Evolutionary conservation across 2,888 invertebrate genomes (phyloP), one percentile per base, ranked within the genome.

Genomic region (Drosophila recens): DNA sequence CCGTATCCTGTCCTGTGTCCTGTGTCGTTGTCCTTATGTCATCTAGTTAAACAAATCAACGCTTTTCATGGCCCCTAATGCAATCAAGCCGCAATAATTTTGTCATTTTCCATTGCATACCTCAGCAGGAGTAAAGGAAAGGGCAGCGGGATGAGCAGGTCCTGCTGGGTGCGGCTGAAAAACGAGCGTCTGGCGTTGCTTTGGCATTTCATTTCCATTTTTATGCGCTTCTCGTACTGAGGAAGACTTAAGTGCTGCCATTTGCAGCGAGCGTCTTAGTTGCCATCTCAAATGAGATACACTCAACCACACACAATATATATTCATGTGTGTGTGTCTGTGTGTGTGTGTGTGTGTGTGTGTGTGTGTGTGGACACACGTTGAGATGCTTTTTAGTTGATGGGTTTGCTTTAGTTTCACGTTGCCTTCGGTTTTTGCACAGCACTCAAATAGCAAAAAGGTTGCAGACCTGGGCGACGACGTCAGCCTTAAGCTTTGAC

Each of bases 131-230:
- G 42, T 2, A n/a, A 38, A 0, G 40, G 40, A 43, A 33, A 20
- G 45, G 46, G 23, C 15, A 9, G 40, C 9, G 3, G 30, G 46
- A 17, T 20, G 20, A 20, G n/a, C 9, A 0, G 9, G 8, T 15
- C 56, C 45, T 23, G 17, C 54, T 64, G 49, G 49, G 48, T 27
- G 61, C 20, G 57, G 64, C 52, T 54, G 69, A 56, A 81, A 66
- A 70, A 61, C 64, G 52, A 64, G 69, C 64, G 68, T n/a, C 40
- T 54, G 61, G 43, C 54, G 72, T 54, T 65, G 76, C 76, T 77
- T 73, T 75, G 89, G 89, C 81, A 86, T 86, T 85, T 87, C 81
- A 84, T 89, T 89, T 89, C 84, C 89, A 87, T 89, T 86, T 86
- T 87, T 89, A 89, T 89, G 89, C 89, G 84, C 87, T 81, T 86